These are phyloP conservation scores for Rhombomys opimus DNA, from an alignment of 2,113 vertebrate species.

Conservation along the genomic window DNA sequence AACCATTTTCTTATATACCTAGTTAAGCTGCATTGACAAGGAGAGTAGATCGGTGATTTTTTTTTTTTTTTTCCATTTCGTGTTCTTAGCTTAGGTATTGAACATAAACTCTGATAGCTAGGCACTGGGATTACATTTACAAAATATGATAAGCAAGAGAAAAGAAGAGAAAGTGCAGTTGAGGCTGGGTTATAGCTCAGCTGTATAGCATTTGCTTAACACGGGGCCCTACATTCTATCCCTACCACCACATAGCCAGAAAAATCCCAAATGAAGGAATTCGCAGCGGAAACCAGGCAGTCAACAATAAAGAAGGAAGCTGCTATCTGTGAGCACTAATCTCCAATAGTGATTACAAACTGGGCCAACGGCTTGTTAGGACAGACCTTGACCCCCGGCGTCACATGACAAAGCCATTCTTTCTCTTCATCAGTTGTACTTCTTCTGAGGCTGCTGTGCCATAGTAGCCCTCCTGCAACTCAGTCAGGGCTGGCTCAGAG, in stretches of 20 bases:
- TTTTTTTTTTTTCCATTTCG: conserved; percentile 12
- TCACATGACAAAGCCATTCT: conserved; percentile 75
- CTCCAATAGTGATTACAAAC: neutral
- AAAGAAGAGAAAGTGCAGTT: neutral
- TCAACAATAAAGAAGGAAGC: conserved; percentile 45
- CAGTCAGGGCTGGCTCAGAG: conserved; percentile 50
- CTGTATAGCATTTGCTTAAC: neutral
- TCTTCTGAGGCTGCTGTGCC: conserved; percentile 67
- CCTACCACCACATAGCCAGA: neutral
- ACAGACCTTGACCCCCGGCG: conserved; percentile 54
- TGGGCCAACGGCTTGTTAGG: conserved; percentile 52
- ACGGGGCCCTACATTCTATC: neutral
- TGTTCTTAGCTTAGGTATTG: conserved; percentile 39
- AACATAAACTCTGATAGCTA: neutral
- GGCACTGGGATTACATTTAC: neutral
- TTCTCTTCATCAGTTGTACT: conserved; percentile 60
- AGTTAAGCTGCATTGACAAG: neutral
- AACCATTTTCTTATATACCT: conserved; percentile 8
- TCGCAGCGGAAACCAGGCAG: conserved; percentile 1
- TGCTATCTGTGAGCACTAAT: conserved; percentile 42
- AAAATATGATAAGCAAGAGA: neutral
- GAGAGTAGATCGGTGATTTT: neutral
- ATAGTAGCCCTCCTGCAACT: conserved; percentile 24
- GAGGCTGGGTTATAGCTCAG: neutral
- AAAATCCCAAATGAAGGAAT: neutral